Percentiles rank a stretch among this genome's conserved stretches.
These are phyloP conservation scores for Crax fasciolata DNA, from an alignment of 2,797 vertebrate genomes.

Conservation along the genomic window DNA sequence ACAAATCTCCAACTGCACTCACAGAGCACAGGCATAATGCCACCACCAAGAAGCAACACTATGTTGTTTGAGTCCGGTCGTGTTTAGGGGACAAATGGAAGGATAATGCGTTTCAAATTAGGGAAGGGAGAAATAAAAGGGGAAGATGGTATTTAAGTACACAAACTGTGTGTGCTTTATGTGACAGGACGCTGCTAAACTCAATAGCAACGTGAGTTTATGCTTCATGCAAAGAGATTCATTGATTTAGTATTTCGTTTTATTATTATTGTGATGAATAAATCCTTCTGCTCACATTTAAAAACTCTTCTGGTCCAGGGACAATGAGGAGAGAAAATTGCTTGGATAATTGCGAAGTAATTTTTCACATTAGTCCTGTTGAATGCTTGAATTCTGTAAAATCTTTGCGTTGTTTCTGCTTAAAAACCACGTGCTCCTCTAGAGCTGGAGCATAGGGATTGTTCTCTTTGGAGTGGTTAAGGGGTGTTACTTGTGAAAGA, in stretches of 20 bases:
- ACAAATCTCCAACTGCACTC: background rate
- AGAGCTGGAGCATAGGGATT: background rate
- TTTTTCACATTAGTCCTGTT: constrained; percentile 41
- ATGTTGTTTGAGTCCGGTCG: background rate
- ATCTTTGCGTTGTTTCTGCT: background rate
- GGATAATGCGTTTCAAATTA: constrained; percentile 49
- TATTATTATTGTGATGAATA: constrained; percentile 66
- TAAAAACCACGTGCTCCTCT: background rate
- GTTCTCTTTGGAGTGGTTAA: constrained; percentile 31
- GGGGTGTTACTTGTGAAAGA: constrained; percentile 7
- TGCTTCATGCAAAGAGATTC: constrained; percentile 55
- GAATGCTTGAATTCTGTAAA: constrained; percentile 10
- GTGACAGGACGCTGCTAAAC: constrained; percentile 6
- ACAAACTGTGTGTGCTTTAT: constrained; percentile 21
- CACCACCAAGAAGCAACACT: background rate
- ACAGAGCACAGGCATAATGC: fast-evolving
- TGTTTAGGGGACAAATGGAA: constrained; percentile 51
- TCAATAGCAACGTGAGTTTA: background rate
- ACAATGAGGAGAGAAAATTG: constrained; percentile 68
- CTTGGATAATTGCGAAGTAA: constrained; percentile 57
- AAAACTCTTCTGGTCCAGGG: constrained; percentile 39
- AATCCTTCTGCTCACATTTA: constrained; percentile 64
- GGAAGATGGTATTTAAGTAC: constrained; percentile 19
- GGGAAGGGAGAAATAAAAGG: constrained; percentile 7
- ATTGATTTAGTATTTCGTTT: constrained; percentile 72